Evolutionary conservation across 1,140 invertebrate genomes (phyloP).

Genomic region (Homalodisca vitripennis): DNA sequence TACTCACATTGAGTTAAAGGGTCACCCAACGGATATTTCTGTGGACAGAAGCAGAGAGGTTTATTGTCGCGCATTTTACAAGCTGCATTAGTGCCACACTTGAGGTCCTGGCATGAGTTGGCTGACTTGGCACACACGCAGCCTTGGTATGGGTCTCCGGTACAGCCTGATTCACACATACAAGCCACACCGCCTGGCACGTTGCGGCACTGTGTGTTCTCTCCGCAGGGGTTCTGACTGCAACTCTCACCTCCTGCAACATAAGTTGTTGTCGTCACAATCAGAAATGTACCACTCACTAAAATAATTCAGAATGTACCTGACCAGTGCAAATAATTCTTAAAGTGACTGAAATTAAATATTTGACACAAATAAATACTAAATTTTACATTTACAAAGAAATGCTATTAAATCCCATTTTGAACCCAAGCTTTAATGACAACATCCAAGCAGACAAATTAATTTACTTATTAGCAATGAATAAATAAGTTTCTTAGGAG

Average conservation of each 20-base stretch:
- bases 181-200: slow-evolving; percentile 68
- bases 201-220: slow-evolving; percentile 79
- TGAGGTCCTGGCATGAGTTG: slow-evolving; percentile 65
- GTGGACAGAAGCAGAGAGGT: slow-evolving; percentile 80
- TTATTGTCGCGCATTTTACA: slow-evolving; percentile 67
- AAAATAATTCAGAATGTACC: not conserved
- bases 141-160: slow-evolving; percentile 75
- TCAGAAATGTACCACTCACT: slow-evolving; percentile 14
- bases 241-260: slow-evolving; percentile 62
- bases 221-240: slow-evolving; percentile 75
- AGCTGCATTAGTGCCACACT: slow-evolving; percentile 79
- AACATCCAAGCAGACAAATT: too few relatives aligned
- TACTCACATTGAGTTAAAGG: slow-evolving; percentile 79
- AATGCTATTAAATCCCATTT: too few relatives aligned
- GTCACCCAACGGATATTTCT: slow-evolving; percentile 77
- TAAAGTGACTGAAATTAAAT: too few relatives aligned
- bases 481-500: too few relatives aligned
- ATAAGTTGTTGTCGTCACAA: not conserved
- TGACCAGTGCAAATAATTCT: too few relatives aligned
- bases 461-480: too few relatives aligned
- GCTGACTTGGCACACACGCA: slow-evolving; percentile 67
- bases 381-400: too few relatives aligned
- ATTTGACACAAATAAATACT: too few relatives aligned
- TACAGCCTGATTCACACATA: slow-evolving; percentile 72
- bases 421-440: too few relatives aligned